phyloP scores from a whole-genome alignment of 2,113 vertebrate species.

The Noturus placidus region DNA sequence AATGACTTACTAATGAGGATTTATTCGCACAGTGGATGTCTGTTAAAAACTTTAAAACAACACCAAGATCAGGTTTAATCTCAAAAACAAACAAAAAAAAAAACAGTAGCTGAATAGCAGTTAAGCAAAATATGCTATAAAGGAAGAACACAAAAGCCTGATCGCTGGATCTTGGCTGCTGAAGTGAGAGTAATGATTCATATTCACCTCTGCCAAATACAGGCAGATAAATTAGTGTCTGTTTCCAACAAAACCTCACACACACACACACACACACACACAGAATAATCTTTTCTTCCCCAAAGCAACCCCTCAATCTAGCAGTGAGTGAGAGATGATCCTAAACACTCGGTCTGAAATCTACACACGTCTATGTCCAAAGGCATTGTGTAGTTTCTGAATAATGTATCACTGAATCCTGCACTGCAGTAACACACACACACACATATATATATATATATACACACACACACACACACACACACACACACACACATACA shows the following conservation, averaged over 20 bases:
- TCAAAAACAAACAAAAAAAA: background rate
- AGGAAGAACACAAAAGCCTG: background rate
- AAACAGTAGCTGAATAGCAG: background rate
- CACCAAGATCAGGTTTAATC: background rate
- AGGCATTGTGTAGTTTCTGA: conserved; percentile 10
- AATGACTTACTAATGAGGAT: conserved; percentile 23
- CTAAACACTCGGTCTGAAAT: background rate
- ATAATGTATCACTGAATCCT: conserved; percentile 1
- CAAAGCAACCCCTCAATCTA: background rate
- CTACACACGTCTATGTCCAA: background rate
- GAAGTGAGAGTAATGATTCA: background rate
- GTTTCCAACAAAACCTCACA: background rate
- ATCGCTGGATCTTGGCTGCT: background rate
- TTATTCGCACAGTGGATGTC: background rate
- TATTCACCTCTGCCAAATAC: conserved; percentile 1
- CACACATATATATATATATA: no score
- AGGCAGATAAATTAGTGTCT: background rate
- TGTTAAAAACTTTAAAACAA: background rate
- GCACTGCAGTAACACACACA: background rate
- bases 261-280: background rate
- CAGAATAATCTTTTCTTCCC: conserved; percentile 10
- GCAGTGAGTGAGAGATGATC: background rate
- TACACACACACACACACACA: no score
- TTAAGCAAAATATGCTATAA: background rate
- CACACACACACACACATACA: no score